Evolutionary conservation across 1,140 invertebrate genomes (phyloP), one percentile per base, ranked within the genome.

Genomic region (Cotesia glomerata): DNA sequence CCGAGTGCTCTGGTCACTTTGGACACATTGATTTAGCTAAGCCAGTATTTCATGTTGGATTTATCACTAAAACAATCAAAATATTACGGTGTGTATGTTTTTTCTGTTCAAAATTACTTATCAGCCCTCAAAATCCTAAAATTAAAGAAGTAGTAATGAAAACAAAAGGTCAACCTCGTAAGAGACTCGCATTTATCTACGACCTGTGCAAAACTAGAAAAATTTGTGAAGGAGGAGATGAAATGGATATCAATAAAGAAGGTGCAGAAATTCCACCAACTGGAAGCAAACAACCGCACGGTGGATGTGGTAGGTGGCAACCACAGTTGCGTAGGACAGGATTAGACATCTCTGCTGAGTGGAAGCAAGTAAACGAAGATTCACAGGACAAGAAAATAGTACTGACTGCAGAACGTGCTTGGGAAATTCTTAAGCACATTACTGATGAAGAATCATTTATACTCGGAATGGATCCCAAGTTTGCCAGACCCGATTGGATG

Each of bases 401-500:
- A 2, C 88, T 99, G 0, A 95, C 95, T 4, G 98, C 98, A 0
- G 98, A 99, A 84, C 88, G 96, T 75, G 97, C 98, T 0, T 95
- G 95, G 89, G 98, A 99, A 87, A 98, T 99, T 74, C 91, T 99
- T 11, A 98, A 98, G 86, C 94, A 97, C 77, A 99, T 99, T 61
- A 94, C 95, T 76, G 98, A 99, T 87, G 98, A 99, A 82, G 98
- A 99, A 81, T 97, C 96, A 75, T 93, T 95, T 73, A 94, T 98
- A 63, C 86, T 99, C 61, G 98, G 97, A 62, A 97, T 98, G 95
- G 96, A 98, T 83, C 95, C 95, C 0, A 95, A 96, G 84, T 99
- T 93, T 88, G 95, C 98, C 0, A 89, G 98, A 63, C 98, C 98
- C 11, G 98, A 99, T 89, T 99, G 98, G 98, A 99, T 99, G 98